phyloP scores from a whole-genome alignment of 2,113 vertebrate genomes.

The Potamarius usumacintae region DNA sequence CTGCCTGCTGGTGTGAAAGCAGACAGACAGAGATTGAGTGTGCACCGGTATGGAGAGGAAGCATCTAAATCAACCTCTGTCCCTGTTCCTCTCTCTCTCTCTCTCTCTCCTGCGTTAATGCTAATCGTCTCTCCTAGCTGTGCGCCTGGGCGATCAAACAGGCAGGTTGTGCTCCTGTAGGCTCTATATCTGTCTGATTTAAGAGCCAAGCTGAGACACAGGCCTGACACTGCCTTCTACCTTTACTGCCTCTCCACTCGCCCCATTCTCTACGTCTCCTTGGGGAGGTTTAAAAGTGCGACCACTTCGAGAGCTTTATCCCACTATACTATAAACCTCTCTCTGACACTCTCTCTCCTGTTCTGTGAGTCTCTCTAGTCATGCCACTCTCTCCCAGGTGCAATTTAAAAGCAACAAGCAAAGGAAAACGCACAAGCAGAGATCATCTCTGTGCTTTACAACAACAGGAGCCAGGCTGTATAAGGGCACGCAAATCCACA shows the following conservation, averaged over 20 bases:
- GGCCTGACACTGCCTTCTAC: slow-evolving; percentile 66
- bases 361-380: not conserved
- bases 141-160: slow-evolving; percentile 41
- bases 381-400: slow-evolving; percentile 61
- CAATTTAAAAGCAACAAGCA: slow-evolving; percentile 59
- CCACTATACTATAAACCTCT: slow-evolving; percentile 35
- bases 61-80: slow-evolving; percentile 70
- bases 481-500: not conserved
- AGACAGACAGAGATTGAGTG: slow-evolving; percentile 52
- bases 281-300: slow-evolving; percentile 15
- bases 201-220: slow-evolving; percentile 54
- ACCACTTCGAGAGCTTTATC: slow-evolving; percentile 11
- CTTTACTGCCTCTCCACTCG: slow-evolving; percentile 18
- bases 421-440: slow-evolving; percentile 63
- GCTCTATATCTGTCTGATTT: slow-evolving; percentile 67
- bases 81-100: slow-evolving; percentile 25
- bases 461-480: slow-evolving; percentile 10
- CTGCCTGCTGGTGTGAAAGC: slow-evolving; percentile 65
- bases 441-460: slow-evolving; percentile 64
- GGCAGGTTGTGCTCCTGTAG: slow-evolving; percentile 1
- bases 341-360: slow-evolving; percentile 26
- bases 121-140: slow-evolving; percentile 59
- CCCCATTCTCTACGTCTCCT: not conserved
- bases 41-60: slow-evolving; percentile 35
- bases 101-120: slow-evolving; percentile 52